Evolutionary conservation across 2,113 vertebrate genomes (phyloP).

Genomic region (Eidolon helvum): DNA sequence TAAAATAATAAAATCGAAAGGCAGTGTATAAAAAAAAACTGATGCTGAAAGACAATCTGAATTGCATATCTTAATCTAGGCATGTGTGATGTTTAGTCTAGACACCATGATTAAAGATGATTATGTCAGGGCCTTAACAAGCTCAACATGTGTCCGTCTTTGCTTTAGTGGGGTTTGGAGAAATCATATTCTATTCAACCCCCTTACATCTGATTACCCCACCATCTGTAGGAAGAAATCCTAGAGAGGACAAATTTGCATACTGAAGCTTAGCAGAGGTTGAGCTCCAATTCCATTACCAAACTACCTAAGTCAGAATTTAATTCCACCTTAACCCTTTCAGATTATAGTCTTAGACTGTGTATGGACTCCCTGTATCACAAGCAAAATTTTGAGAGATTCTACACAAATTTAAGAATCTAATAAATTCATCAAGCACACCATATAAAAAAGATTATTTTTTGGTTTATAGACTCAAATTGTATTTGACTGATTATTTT

Average conservation of each 20-base stretch:
- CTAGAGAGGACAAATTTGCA: conserved; percentile 14
- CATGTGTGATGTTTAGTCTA: conserved; percentile 68
- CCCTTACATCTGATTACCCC: conserved; percentile 64
- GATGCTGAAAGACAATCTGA: conserved; percentile 22
- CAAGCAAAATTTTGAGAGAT: not conserved
- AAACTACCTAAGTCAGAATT: not conserved
- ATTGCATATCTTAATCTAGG: conserved; percentile 41
- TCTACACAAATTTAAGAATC: not conserved
- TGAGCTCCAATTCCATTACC: not conserved
- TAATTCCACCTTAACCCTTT: not conserved
- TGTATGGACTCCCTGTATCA: not conserved
- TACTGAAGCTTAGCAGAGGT: conserved; percentile 19
- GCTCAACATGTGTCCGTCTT: conserved; percentile 60
- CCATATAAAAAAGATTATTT: not conserved
- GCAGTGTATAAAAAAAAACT: not conserved
- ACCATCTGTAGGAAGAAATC: conserved; percentile 50
- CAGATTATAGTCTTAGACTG: not conserved
- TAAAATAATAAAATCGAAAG: conserved; percentile 48
- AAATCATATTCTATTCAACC: conserved; percentile 70
- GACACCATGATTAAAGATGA: conserved; percentile 69
- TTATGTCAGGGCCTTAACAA: conserved; percentile 67
- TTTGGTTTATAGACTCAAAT: not conserved
- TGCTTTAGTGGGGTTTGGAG: conserved; percentile 56
- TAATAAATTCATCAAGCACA: not conserved
- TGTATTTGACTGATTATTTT: not conserved